phyloP scores from a whole-genome alignment of 1,140 invertebrate species.

The Papilio helenus region DNA sequence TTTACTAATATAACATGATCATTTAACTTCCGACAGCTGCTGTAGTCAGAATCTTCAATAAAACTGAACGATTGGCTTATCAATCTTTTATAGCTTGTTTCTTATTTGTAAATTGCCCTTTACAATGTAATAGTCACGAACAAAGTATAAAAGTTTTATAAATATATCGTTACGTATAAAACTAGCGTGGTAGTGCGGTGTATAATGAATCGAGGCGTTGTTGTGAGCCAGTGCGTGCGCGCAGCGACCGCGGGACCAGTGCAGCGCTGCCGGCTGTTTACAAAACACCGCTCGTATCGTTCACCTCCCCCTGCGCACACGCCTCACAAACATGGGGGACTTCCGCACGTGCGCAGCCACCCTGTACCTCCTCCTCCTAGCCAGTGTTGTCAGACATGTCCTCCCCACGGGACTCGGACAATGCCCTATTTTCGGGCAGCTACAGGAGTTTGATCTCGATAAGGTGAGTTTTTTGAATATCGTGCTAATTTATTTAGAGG shows the following conservation, averaged over 20 bases:
- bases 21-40: background rate
- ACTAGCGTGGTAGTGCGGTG: conserved; percentile 38
- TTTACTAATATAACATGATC: too few species aligned
- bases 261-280: conserved; percentile 58
- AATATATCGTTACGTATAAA: conserved; percentile 24
- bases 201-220: conserved; percentile 20
- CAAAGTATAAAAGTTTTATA: conserved; percentile 1
- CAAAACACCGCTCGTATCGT: conserved; percentile 54
- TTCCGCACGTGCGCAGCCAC: conserved; percentile 53
- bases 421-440: conserved; percentile 84
- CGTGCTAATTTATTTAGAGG: background rate
- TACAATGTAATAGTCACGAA: background rate
- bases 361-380: conserved; percentile 55
- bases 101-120: background rate
- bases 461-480: conserved; percentile 73
- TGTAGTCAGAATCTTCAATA: background rate
- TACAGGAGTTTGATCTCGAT: conserved; percentile 84
- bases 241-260: conserved; percentile 39
- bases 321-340: conserved; percentile 62
- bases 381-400: conserved; percentile 52
- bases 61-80: background rate
- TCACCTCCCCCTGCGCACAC: background rate
- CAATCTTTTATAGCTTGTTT: background rate
- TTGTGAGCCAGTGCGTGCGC: conserved; percentile 51
- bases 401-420: conserved; percentile 82